phyloP scores from a whole-genome alignment of 2,888 invertebrate species.

The Ophion costatus region DNA sequence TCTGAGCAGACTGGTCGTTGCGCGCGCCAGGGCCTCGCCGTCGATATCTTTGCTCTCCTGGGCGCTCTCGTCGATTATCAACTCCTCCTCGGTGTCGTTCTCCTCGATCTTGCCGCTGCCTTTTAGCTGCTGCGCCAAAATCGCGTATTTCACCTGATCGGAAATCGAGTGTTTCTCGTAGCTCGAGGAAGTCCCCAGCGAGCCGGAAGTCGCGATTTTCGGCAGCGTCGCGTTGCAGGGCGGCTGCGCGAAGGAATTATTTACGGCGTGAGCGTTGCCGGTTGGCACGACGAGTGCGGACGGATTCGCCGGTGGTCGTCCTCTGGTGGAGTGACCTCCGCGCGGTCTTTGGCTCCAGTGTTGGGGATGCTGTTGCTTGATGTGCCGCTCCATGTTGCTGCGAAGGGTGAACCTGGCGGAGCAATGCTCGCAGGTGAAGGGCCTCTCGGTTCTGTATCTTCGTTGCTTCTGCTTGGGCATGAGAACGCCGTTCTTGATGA shows the following conservation, averaged over 20 bases:
- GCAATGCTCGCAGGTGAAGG: constrained; percentile 96
- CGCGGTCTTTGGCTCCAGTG: constrained; percentile 93
- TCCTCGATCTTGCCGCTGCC: constrained; percentile 84
- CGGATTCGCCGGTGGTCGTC: constrained; percentile 83
- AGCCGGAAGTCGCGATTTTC: constrained; percentile 75
- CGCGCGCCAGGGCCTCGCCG: constrained; percentile 68
- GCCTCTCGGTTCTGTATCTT: constrained; percentile 94
- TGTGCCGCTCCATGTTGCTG: constrained; percentile 98
- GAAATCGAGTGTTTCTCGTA: constrained; percentile 84
- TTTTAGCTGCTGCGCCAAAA: constrained; percentile 91
- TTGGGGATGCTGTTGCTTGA: constrained; percentile 97
- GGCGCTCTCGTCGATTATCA: constrained; percentile 88
- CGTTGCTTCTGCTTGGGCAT: constrained; percentile 97
- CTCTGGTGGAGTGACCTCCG: constrained; percentile 85
- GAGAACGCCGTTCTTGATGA: constrained; percentile 94
- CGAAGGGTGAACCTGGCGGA: constrained; percentile 94
- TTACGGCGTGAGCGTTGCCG: constrained; percentile 60
- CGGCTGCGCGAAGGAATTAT: constrained; percentile 60
- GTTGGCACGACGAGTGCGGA: constrained; percentile 73
- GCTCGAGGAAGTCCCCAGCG: constrained; percentile 83
- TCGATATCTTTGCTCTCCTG: constrained; percentile 73
- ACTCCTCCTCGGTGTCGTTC: constrained; percentile 88
- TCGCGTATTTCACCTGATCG: constrained; percentile 90
- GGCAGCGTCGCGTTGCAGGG: constrained; percentile 73
- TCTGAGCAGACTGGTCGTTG: constrained; percentile 75